phyloP scores from a whole-genome alignment of 37 sponge, comb jelly and placozoan genomes.

The Dysidea cf. avara region DNA sequence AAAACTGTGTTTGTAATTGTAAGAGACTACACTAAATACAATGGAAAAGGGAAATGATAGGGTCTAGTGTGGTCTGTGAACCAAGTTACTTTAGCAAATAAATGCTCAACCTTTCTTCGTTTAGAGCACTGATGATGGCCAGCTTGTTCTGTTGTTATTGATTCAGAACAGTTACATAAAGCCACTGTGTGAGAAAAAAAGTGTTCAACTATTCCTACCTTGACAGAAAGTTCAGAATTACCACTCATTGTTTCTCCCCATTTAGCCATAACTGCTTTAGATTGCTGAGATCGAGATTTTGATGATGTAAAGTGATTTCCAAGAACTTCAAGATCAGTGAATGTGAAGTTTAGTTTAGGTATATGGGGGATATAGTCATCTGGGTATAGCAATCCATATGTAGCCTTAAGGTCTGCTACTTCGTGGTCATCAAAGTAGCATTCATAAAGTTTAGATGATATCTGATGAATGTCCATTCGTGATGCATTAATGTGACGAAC shows the following conservation, averaged over 20 bases:
- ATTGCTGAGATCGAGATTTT: conserved; percentile 20
- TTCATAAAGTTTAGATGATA: neutral
- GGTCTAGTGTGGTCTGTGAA: no score
- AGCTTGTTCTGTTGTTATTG: no score
- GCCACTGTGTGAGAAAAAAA: no score
- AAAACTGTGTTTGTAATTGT: no score
- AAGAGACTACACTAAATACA: no score
- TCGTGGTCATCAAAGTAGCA: neutral
- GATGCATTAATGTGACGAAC: no score
- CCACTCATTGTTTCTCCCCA: neutral
- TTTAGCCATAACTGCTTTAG: neutral
- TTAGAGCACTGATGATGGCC: no score
- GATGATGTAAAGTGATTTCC: neutral
- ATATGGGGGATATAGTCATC: neutral
- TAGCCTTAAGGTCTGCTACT: neutral
- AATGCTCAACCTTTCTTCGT: no score
- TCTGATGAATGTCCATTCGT: neutral
- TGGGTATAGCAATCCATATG: neutral
- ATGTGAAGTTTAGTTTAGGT: neutral
- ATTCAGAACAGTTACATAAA: no score
- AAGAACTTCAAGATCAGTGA: conserved; percentile 10
- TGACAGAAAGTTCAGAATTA: neutral
- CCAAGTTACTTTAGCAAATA: no score
- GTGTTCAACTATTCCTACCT: no score
- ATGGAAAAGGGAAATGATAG: no score